phyloP scores from a whole-genome alignment of 2,888 invertebrate genomes.

The Dynastes grantii region DNA sequence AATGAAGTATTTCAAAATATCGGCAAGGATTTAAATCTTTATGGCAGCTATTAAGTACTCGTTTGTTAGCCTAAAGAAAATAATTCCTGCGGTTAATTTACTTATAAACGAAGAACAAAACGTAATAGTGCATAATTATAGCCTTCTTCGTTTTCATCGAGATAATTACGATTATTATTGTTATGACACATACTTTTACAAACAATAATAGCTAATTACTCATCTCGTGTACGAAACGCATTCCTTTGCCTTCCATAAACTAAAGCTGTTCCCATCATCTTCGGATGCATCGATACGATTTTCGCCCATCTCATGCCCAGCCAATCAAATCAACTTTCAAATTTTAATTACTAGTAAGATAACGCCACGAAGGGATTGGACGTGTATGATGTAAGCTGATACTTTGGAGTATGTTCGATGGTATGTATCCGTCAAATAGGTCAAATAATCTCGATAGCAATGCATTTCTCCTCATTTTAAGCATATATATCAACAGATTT shows the following conservation, averaged over 20 bases:
- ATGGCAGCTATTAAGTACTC: neutral
- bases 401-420: neutral
- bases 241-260: conserved; percentile 13
- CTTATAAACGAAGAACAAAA: conserved; percentile 33
- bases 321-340: conserved; percentile 49
- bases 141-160: conserved; percentile 27
- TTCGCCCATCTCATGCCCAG: conserved; percentile 41
- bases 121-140: conserved; percentile 36
- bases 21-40: conserved; percentile 9
- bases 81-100: conserved; percentile 29
- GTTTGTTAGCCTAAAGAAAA: neutral
- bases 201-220: conserved; percentile 46
- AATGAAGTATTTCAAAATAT: conserved; percentile 26
- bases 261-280: conserved; percentile 29
- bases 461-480: too few relatives aligned
- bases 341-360: conserved; percentile 46
- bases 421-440: neutral
- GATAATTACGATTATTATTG: conserved; percentile 34
- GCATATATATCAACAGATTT: too few relatives aligned
- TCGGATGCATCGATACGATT: conserved; percentile 24
- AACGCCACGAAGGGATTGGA: conserved; percentile 26
- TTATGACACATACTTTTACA: conserved; percentile 43
- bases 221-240: conserved; percentile 18
- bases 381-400: conserved; percentile 20
- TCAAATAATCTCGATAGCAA: neutral